phyloP scores from a whole-genome alignment of 2,113 vertebrate genomes.

The human region GRCh38 chrX:24010001-24010500 shows the following conservation, averaged over 20 bases:
- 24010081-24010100: not conserved
- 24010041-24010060: not conserved
- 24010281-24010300: not conserved
- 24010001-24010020: no score
- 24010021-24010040: not conserved
- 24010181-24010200: not conserved
- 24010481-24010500: not conserved
- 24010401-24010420: not conserved
- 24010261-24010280: slow-evolving; percentile 11
- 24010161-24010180: not conserved
- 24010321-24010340: not conserved
- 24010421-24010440: not conserved
- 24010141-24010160: not conserved
- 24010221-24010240: not conserved
- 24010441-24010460: not conserved
- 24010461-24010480: not conserved
- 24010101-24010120: not conserved
- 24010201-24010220: not conserved
- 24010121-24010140: slow-evolving; percentile 28
- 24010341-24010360: not conserved
- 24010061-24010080: not conserved
- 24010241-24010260: not conserved
- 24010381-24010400: not conserved
- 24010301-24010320: not conserved
- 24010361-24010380: not conserved